Evolutionary conservation across 1,140 invertebrate species (phyloP).

Genomic region (Condylostylus longicornis): DNA sequence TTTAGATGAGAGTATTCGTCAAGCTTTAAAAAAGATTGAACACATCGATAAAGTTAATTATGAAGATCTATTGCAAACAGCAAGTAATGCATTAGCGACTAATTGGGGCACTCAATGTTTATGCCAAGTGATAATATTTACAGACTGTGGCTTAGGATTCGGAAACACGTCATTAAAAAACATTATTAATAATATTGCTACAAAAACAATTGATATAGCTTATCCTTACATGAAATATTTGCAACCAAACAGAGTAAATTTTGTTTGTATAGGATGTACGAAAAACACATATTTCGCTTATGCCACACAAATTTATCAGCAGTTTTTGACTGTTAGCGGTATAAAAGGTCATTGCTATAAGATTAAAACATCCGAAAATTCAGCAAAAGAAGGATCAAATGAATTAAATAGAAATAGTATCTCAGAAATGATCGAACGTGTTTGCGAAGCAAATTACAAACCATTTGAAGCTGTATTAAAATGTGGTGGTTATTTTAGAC

Average conservation of each 20-base stretch:
- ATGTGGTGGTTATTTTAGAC: constrained; percentile 54
- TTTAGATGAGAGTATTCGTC: too few species aligned
- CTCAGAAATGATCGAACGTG: constrained; percentile 49
- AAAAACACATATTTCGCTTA: constrained; percentile 34
- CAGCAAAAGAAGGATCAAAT: constrained; percentile 9
- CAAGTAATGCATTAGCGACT: constrained; percentile 16
- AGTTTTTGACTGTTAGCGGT: constrained; percentile 18
- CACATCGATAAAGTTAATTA: constrained; percentile 21
- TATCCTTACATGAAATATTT: constrained; percentile 53
- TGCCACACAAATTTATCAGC: constrained; percentile 22
- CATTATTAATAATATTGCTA: constrained; percentile 13
- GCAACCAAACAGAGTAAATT: constrained; percentile 59
- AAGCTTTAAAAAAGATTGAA: constrained; percentile 23
- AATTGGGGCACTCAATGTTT: constrained; percentile 26
- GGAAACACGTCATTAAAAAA: constrained; percentile 19
- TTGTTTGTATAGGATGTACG: constrained; percentile 47
- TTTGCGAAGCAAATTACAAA: constrained; percentile 63
- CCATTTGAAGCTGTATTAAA: constrained; percentile 58
- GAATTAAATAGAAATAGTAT: constrained; percentile 33
- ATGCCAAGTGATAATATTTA: constrained; percentile 24
- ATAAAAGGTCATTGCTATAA: constrained; percentile 25
- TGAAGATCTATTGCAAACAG: constrained; percentile 19
- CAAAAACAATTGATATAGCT: constrained; percentile 18
- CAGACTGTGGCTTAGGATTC: constrained; percentile 27
- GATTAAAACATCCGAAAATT: constrained; percentile 17